Percentiles rank a stretch among this genome's conserved stretches.
Evolutionary conservation across 2,797 vertebrate species (phyloP).

Genomic region (Malurus leucopterus): DNA sequence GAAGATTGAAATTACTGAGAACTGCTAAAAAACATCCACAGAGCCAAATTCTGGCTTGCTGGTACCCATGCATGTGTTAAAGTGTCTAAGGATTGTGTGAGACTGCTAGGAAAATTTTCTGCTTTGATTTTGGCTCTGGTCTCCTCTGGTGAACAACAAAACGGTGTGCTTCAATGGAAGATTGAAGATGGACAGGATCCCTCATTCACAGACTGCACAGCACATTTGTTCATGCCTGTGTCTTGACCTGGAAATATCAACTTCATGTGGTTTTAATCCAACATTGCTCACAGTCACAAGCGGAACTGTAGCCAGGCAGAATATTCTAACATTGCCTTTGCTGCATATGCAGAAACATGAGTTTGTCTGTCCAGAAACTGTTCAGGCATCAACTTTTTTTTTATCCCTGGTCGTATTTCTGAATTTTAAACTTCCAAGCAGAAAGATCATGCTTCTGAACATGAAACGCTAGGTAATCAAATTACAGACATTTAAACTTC

Average conservation of each 20-base stretch:
- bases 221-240: not conserved
- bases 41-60: not conserved
- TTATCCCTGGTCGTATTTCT: not conserved
- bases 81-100: not conserved
- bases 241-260: not conserved
- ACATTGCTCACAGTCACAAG: not conserved
- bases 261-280: not conserved
- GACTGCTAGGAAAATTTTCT: not conserved
- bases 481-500: not conserved
- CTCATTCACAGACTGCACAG: not conserved
- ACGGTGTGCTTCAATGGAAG: not conserved
- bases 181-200: not conserved
- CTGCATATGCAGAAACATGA: not conserved
- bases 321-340: not conserved
- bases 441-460: not conserved
- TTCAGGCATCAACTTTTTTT: not conserved
- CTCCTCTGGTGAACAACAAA: not conserved
- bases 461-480: not conserved
- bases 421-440: not conserved
- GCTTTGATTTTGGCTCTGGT: not conserved
- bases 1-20: not conserved
- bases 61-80: accelerated
- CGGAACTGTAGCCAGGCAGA: not conserved
- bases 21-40: not conserved
- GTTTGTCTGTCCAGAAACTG: not conserved